phyloP scores from a whole-genome alignment of 2,888 invertebrate genomes.

The Papilio protenor region DNA sequence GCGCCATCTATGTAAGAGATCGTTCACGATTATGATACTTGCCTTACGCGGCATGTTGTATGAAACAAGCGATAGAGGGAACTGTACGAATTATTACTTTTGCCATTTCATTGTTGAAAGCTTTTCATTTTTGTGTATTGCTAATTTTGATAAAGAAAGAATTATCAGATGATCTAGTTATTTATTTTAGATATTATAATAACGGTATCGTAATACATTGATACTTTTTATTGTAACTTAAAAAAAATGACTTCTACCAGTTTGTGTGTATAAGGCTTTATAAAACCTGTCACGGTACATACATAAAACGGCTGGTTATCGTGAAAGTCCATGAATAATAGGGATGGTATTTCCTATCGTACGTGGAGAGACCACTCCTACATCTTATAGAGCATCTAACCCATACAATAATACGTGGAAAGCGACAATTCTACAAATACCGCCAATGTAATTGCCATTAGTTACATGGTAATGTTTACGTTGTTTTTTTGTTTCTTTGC shows the following conservation, averaged over 20 bases:
- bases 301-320: constrained; percentile 44
- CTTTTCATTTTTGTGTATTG: background rate
- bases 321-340: constrained; percentile 70
- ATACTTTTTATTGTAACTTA: background rate
- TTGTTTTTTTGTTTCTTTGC: background rate
- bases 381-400: constrained; percentile 36
- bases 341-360: constrained; percentile 63
- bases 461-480: background rate
- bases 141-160: background rate
- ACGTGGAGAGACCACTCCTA: constrained; percentile 53
- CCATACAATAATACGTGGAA: constrained; percentile 43
- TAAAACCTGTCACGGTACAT: background rate
- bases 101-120: background rate
- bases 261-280: constrained; percentile 20
- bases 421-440: constrained; percentile 34
- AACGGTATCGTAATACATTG: too few relatives aligned
- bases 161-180: background rate
- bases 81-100: background rate
- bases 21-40: background rate
- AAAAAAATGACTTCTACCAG: background rate
- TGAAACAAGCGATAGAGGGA: background rate
- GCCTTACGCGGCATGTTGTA: background rate
- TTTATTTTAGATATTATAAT: background rate
- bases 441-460: background rate
- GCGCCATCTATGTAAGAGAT: constrained; percentile 3